Percentiles rank a stretch among this genome's conserved stretches.
Evolutionary conservation across 1,140 invertebrate species (phyloP).

Genomic region (Ceratoteleas bidentatus): DNA sequence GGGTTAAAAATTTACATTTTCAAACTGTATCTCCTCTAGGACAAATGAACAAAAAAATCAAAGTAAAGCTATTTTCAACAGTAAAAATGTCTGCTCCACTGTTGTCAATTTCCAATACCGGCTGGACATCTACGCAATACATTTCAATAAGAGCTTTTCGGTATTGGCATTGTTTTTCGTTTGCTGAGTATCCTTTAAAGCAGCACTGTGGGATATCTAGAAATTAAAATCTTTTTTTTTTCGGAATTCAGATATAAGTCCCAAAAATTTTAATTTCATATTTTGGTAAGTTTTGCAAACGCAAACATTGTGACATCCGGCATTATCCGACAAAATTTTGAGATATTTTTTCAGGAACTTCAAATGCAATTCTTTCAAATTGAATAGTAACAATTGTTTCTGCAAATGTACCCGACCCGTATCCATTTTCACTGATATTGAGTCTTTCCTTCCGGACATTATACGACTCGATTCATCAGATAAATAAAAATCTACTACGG

Average conservation of each 20-base stretch:
- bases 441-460: slow-evolving; percentile 62
- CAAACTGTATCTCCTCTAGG: too few species aligned
- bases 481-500: slow-evolving; percentile 50
- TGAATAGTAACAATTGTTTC: slow-evolving; percentile 58
- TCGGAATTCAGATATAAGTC: slow-evolving; percentile 18
- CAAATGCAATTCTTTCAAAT: slow-evolving; percentile 64
- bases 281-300: slow-evolving; percentile 55
- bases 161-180: too few species aligned
- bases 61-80: too few species aligned
- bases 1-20: too few species aligned
- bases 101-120: too few species aligned
- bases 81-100: too few species aligned
- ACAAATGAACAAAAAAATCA: too few species aligned
- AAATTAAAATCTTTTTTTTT: slow-evolving; percentile 22
- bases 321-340: slow-evolving; percentile 43
- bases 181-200: too few species aligned
- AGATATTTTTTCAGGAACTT: slow-evolving; percentile 51
- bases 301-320: slow-evolving; percentile 62
- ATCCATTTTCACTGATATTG: slow-evolving; percentile 42
- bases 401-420: slow-evolving; percentile 43
- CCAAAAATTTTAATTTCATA: slow-evolving; percentile 35
- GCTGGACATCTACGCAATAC: too few species aligned
- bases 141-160: too few species aligned
- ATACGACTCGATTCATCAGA: slow-evolving; percentile 59
- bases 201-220: neutral